Evolutionary conservation across 2,113 vertebrate species (phyloP).

Genomic region (Cochlearius cochlearius): DNA sequence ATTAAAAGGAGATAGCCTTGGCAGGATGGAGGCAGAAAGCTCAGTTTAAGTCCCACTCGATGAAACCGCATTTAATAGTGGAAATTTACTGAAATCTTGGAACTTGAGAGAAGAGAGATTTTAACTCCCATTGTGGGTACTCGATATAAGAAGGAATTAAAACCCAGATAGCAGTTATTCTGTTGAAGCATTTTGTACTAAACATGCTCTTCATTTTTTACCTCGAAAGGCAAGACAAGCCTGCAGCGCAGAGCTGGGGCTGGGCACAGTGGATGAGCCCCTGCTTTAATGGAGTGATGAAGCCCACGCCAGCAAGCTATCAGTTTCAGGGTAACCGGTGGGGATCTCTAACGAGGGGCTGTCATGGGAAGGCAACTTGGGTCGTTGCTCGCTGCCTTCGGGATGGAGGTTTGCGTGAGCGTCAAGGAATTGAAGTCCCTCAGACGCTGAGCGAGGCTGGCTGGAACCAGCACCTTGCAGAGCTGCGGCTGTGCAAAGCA

Average conservation of each 20-base stretch:
- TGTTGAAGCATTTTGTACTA: background rate
- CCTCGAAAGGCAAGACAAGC: fast-evolving
- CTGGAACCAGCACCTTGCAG: background rate
- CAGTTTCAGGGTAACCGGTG: fast-evolving
- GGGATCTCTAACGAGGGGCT: background rate
- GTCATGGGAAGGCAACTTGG: fast-evolving
- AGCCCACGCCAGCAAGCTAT: fast-evolving
- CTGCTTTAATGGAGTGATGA: no score
- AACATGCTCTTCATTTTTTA: background rate
- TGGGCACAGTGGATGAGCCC: background rate
- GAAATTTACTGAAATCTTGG: background rate
- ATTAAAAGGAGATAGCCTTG: background rate
- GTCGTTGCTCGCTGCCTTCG: fast-evolving
- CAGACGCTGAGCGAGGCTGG: fast-evolving
- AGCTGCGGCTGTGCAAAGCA: background rate
- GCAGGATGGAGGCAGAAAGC: background rate
- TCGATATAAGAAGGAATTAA: background rate
- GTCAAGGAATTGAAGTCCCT: fast-evolving
- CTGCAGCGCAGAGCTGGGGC: fast-evolving
- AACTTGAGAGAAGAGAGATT: background rate
- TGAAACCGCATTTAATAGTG: background rate
- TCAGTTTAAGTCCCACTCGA: background rate
- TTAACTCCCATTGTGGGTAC: background rate
- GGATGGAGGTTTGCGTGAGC: fast-evolving
- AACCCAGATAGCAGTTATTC: background rate